Percentiles rank a stretch among this genome's conserved stretches.
These are phyloP conservation scores for Agapornis roseicollis DNA, from an alignment of 2,113 vertebrate genomes.

Conservation along the genomic window DNA sequence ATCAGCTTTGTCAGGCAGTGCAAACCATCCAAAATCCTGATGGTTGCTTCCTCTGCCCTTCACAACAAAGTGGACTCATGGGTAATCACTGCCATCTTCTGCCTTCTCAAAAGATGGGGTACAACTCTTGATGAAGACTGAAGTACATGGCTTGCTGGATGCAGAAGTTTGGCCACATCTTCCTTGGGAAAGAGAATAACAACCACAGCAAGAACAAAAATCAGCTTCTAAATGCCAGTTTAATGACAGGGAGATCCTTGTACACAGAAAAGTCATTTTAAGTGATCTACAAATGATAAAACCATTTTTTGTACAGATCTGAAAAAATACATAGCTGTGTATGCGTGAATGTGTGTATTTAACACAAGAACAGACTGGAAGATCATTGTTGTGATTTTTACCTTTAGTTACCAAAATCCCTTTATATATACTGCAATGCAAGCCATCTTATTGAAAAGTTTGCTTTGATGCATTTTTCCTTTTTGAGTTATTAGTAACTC, in stretches of 20 bases:
- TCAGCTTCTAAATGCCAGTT: background rate
- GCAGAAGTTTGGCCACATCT: background rate
- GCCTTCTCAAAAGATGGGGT: background rate
- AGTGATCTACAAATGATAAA: background rate
- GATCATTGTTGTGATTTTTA: background rate
- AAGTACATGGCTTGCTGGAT: rapidly evolving
- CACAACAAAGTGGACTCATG: background rate
- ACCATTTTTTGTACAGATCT: background rate
- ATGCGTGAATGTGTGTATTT: background rate
- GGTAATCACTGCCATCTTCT: background rate
- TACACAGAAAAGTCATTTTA: background rate
- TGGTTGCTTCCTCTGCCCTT: background rate
- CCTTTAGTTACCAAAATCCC: background rate
- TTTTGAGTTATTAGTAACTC: background rate
- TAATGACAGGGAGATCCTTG: background rate
- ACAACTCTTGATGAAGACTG: background rate
- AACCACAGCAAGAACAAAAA: background rate
- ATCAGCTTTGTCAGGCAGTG: background rate
- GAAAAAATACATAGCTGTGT: background rate
- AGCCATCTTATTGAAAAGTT: background rate
- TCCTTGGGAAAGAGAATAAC: background rate
- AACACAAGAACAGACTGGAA: background rate
- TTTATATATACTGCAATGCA: background rate
- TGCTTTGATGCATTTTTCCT: background rate
- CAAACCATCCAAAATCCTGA: background rate